These are phyloP conservation scores for Clarias laeviceps DNA, from an alignment of 2,797 vertebrate species.

Conservation along the genomic window DNA sequence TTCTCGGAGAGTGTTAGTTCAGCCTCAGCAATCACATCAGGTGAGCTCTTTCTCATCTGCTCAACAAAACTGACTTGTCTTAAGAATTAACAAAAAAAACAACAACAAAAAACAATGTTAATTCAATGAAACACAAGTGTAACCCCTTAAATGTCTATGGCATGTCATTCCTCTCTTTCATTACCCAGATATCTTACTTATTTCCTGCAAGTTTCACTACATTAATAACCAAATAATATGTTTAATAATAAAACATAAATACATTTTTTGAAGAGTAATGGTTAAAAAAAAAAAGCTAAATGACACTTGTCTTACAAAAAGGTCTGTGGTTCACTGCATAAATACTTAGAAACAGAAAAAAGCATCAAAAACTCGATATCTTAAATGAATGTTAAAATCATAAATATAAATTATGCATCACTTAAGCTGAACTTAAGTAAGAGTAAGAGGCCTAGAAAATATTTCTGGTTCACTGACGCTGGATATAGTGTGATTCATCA, in stretches of 20 bases:
- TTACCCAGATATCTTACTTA: no score
- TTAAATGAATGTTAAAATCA: background rate
- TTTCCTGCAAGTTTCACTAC: background rate
- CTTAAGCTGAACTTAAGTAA: background rate
- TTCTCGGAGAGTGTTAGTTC: slow-evolving; percentile 48
- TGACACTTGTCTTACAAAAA: background rate
- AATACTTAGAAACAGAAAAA: background rate
- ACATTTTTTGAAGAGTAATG: background rate
- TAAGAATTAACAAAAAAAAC: slow-evolving; percentile 59
- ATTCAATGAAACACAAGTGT: background rate
- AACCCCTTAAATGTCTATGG: background rate
- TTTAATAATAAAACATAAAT: slow-evolving; percentile 1
- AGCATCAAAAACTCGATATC: background rate
- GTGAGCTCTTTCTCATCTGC: slow-evolving; percentile 61
- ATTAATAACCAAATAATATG: background rate
- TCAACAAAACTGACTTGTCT: slow-evolving; percentile 70
- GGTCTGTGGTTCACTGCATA: background rate
- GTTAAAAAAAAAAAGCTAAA: background rate
- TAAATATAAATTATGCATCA: background rate
- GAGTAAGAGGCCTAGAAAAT: background rate
- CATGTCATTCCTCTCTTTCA: background rate
- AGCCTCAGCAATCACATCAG: slow-evolving; percentile 69
- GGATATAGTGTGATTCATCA: no score
- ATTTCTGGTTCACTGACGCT: background rate
- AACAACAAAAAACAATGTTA: slow-evolving; percentile 4